Evolutionary conservation across 2,113 vertebrate genomes (phyloP).

Genomic region (Nothocercus nigrocapillus): DNA sequence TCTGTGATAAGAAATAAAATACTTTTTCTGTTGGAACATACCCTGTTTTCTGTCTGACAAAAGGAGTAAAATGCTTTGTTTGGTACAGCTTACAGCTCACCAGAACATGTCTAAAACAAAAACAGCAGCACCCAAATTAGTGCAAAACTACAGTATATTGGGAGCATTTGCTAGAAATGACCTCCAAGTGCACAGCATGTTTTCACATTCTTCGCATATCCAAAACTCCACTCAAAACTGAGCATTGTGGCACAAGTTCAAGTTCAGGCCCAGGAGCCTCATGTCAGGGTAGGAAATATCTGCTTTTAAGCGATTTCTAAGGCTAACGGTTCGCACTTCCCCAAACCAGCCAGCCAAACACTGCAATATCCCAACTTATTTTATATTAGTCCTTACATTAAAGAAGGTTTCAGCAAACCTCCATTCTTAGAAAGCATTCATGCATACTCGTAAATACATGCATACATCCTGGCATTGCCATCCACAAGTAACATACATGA

Average conservation of each 20-base stretch:
- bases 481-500: neutral
- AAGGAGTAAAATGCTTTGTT: neutral
- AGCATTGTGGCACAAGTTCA: neutral
- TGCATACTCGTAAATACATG: neutral
- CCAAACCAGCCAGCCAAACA: neutral
- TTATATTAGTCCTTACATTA: neutral
- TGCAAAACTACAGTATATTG: neutral
- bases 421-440: neutral
- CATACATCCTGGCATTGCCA: neutral
- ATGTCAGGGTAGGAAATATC: neutral
- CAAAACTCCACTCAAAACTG: neutral
- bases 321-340: neutral
- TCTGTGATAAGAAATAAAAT: neutral
- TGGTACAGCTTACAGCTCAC: neutral
- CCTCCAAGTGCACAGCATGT: neutral
- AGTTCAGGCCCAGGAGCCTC: neutral
- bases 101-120: neutral
- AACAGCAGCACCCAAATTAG: neutral
- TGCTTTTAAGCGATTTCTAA: neutral
- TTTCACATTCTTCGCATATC: conserved; percentile 11
- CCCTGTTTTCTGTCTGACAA: neutral
- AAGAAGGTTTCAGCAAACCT: neutral
- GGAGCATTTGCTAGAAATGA: neutral
- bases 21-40: neutral
- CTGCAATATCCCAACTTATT: neutral